Evolutionary conservation across 2,888 invertebrate genomes (phyloP).

Genomic region (Cecidostiba fungosa): DNA sequence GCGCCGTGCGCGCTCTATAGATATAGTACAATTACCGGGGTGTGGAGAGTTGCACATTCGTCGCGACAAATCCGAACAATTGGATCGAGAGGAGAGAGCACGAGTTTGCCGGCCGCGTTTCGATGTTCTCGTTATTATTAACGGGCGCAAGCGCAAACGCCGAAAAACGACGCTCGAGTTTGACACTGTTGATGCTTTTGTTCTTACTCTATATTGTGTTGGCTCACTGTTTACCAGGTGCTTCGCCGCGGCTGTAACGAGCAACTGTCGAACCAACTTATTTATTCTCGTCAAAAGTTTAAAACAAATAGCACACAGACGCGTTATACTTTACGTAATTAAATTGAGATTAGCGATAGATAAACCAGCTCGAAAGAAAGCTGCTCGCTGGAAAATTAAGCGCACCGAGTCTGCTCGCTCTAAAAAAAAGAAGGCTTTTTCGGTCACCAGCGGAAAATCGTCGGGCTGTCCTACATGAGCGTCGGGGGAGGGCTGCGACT

Average conservation of each 20-base stretch:
- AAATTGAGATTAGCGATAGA: neutral
- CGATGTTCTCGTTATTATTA: conserved; percentile 26
- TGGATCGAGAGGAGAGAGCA: conserved; percentile 1
- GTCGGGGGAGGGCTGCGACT: neutral
- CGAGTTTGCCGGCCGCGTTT: conserved; percentile 2
- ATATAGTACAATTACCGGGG: conserved; percentile 34
- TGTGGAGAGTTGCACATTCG: conserved; percentile 12
- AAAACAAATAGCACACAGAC: too few species aligned
- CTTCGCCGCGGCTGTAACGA: neutral
- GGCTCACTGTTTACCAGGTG: neutral
- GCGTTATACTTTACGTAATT: neutral
- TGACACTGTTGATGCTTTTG: neutral
- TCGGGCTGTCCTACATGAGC: conserved; percentile 12
- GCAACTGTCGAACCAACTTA: neutral
- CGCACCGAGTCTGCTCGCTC: neutral
- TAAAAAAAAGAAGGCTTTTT: neutral
- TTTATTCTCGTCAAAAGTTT: neutral
- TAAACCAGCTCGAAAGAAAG: neutral
- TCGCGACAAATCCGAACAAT: conserved; percentile 44
- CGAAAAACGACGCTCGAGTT: neutral
- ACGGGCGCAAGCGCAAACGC: neutral
- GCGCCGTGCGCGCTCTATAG: neutral
- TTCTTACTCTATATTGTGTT: neutral
- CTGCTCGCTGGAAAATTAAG: neutral
- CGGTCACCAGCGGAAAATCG: neutral